Percentiles rank a stretch among this genome's conserved stretches.
Evolutionary conservation across 1,140 invertebrate genomes (phyloP).

Genomic region (Coenobita brevimanus): DNA sequence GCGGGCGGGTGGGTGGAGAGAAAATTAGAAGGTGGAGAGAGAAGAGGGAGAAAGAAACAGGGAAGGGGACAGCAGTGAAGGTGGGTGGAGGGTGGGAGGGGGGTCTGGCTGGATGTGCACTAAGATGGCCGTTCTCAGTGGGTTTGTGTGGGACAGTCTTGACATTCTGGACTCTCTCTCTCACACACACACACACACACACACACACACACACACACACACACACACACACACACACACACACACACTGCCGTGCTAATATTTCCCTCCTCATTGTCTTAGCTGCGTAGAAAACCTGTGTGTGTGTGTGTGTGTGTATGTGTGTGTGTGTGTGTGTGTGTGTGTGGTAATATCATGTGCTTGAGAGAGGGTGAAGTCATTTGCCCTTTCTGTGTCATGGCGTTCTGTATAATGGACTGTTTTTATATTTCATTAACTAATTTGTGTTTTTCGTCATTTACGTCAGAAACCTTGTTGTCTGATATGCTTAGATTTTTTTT

Average conservation of each 20-base stretch:
- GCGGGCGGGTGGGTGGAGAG: neutral
- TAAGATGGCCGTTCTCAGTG: too few species aligned
- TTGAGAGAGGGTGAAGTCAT: too few species aligned
- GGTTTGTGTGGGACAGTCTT: neutral
- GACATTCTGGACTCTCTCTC: neutral
- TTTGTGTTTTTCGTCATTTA: too few species aligned
- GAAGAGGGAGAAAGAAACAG: neutral
- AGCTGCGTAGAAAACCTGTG: too few species aligned
- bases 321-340: neutral
- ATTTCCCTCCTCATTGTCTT: too few species aligned
- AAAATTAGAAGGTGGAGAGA: neutral
- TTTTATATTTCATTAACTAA: too few species aligned
- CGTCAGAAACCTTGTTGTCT: too few species aligned
- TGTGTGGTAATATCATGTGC: too few species aligned
- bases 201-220: constrained; percentile 28
- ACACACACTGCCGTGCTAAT: neutral
- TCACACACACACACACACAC: neutral
- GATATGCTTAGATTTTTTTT: too few species aligned
- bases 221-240: constrained; percentile 26
- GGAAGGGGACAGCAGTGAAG: neutral
- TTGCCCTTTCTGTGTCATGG: too few species aligned
- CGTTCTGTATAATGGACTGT: too few species aligned
- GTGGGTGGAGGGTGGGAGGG: neutral
- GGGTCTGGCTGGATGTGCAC: too few species aligned
- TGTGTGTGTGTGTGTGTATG: constrained; percentile 15